phyloP scores from a whole-genome alignment of 2,888 invertebrate genomes.

The Andrena trimmerana region DNA sequence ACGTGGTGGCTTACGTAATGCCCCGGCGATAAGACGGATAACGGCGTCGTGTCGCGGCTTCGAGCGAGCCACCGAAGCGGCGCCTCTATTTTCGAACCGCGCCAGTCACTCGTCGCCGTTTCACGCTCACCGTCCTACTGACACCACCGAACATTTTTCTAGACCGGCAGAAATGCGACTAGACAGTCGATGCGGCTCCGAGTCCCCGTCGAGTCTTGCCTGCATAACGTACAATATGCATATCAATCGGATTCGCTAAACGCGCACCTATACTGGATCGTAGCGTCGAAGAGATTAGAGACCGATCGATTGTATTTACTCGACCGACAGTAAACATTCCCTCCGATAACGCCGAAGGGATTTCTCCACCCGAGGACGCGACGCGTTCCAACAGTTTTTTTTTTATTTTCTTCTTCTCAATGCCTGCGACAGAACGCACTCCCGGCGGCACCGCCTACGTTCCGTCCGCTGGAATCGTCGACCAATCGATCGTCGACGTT shows the following conservation, averaged over 20 bases:
- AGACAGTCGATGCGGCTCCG: not conserved
- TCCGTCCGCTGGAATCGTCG: constrained; percentile 27
- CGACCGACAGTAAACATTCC: too few species aligned
- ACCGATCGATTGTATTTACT: too few species aligned
- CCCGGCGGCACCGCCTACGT: constrained; percentile 38
- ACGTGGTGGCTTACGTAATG: constrained; percentile 71
- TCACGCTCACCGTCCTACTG: constrained; percentile 32
- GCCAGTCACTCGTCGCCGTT: constrained; percentile 59
- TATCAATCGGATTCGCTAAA: too few species aligned
- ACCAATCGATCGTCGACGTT: constrained; percentile 64
- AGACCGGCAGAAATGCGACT: constrained; percentile 61
- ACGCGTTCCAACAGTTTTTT: constrained; percentile 8
- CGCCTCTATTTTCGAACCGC: constrained; percentile 73
- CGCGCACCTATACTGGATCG: too few species aligned
- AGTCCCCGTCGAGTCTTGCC: too few species aligned
- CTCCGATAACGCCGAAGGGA: not conserved
- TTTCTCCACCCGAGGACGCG: not conserved
- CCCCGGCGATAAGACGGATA: constrained; percentile 72
- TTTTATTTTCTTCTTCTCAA: constrained; percentile 11
- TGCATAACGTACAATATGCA: too few species aligned
- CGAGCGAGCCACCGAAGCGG: constrained; percentile 60
- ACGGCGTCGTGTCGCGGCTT: constrained; percentile 53
- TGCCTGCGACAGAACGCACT: not conserved
- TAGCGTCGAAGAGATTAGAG: too few species aligned
- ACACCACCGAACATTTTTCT: constrained; percentile 57